Evolutionary conservation across 2,113 vertebrate genomes (phyloP), one percentile per base, ranked within the genome.

Genomic region (Pelodiscus sinensis): DNA sequence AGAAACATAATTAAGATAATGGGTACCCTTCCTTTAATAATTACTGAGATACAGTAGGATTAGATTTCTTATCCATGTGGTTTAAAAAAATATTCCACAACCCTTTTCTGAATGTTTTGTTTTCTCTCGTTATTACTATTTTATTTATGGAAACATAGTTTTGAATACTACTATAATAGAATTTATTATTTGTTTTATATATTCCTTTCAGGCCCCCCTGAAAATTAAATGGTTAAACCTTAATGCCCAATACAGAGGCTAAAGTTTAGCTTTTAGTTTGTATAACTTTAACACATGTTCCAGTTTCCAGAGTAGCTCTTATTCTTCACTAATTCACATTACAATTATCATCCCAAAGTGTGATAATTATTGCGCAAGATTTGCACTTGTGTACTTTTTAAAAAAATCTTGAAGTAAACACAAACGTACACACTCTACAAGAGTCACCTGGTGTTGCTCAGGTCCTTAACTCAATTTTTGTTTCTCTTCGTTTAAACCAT

Each of bases 1-100:
- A 97, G 97, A 98, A 98, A 97, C 97, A 98, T 98, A 98, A 98
- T 98, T 98, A 98, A 98, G 97, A 97, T 98, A 98, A 98, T 98
- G 97, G 96, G 96, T 86, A 88, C 93, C 94, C 88, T 97, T 97
- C 96, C 94, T 97, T 98, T 98, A 98, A 98, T 97, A 98, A 97
- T 97, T 97, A 97, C 97, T 94, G 96, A 97, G 94, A 89, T 79
- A 95, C 79, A 79, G 94, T 73, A 91, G 89, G 95, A 96, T 97
- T 97, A 95, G 96, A 96, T 97, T 97, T 98, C 95, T 96, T 97
- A 95, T 91, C 82, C 89, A 86, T 81, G 92, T 96, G 87, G 57
- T 92, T 97, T 95, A 96, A 96, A 96, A 95, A 96, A 96, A 29
- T 93, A 89, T 96, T 88, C 95, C 86, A 97, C 88, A 95, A 93